phyloP scores from a whole-genome alignment of 1,140 invertebrate species.

The Bombyx mori region ASM3026992v2 NC_085122.1:14095501-14096000 shows the following conservation, averaged over 20 bases:
- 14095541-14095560: slow-evolving; percentile 55
- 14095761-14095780: not conserved
- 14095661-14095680: slow-evolving; percentile 72
- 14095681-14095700: slow-evolving; percentile 65
- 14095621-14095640: slow-evolving; percentile 71
- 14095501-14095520: slow-evolving; percentile 51
- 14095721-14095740: not conserved
- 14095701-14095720: slow-evolving; percentile 18
- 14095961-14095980: no score
- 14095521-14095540: slow-evolving; percentile 52
- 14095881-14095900: no score
- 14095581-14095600: slow-evolving; percentile 73
- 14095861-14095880: no score
- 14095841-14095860: no score
- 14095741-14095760: slow-evolving; percentile 1
- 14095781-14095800: no score
- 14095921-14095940: no score
- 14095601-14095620: slow-evolving; percentile 66
- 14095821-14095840: no score
- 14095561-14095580: slow-evolving; percentile 47
- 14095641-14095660: slow-evolving; percentile 74
- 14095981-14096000: no score
- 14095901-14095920: no score
- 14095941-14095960: no score
- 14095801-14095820: no score